Evolutionary conservation across 1,140 invertebrate species (phyloP), one percentile per base, ranked within the genome.

Genomic region (Panulirus ornatus): DNA sequence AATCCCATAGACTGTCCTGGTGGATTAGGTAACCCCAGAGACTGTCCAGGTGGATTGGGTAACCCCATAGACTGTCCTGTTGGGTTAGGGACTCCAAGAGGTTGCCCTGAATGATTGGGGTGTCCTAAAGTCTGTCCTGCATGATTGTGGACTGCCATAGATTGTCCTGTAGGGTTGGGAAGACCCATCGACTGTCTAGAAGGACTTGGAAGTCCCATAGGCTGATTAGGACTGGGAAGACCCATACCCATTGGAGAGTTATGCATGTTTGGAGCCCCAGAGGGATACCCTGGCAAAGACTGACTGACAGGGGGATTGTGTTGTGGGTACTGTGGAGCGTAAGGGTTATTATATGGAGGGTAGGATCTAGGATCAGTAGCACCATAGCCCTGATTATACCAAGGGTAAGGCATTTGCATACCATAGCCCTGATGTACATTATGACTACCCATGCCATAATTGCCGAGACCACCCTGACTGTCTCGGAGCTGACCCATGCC

Each of bases 311-410:
- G 84, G 1, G 70, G 36, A 30, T 75, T 54, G 19, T 86, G 70
- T 42, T 86, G 84, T 6, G 58, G 58, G 58, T 84, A 84, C 30
- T 84, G 83, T 19, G 63, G 63, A 14, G 54, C 66, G 36, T 84
- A 84, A 3, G 63, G 83, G 70, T 84, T 71, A 27, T 84, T 71
- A 8, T 73, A 84, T 0, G 82, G 70, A n/a, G 85, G 85, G 51
- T 78, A 79, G 16, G 66, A 75, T 22, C 75, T 78, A 27, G 85
- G 85, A 42, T 88, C 85, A 30, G 51, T 78, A 11, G 38, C 42
- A 44, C 83, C 83, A 30, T 84, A 84, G 30, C 83, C 83, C 75
- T 88, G 85, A 30, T 88, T 88, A n/a, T 88, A 88, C 85, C 85
- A 88, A 8, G 85, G 85, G 40, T 88, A 79, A 3, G 85, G 73